Percentiles rank a stretch among this genome's conserved stretches.
Conservation (phyloP, 2,797 vertebrate genomes). For the Phyllotis vaccarum region DNA sequence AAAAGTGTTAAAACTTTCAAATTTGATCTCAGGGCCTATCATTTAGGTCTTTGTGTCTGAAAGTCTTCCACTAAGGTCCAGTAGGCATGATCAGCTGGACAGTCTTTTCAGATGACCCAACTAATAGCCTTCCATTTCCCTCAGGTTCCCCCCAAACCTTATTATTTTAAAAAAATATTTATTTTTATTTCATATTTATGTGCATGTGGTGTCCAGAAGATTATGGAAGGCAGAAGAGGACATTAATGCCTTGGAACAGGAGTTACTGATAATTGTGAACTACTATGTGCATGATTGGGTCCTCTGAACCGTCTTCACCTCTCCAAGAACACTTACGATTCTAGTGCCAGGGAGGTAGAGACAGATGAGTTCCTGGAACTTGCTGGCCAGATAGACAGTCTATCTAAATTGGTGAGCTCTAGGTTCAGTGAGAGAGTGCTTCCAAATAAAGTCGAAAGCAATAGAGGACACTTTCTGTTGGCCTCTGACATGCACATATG, state of each 20-base stretch:
- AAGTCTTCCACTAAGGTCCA: background rate
- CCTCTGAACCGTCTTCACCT: background rate
- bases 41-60: background rate
- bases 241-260: no score
- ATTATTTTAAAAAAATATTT: background rate
- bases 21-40: background rate
- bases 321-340: background rate
- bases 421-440: background rate
- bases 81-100: background rate
- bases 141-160: background rate
- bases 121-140: background rate
- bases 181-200: background rate
- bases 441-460: background rate
- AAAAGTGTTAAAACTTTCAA: constrained; percentile 4
- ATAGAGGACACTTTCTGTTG: background rate
- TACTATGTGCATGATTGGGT: background rate
- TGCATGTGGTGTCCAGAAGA: background rate
- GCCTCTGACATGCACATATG: background rate
- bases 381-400: background rate
- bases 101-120: constrained; percentile 1
- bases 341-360: background rate
- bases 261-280: background rate
- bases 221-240: background rate
- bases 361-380: background rate
- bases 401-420: background rate